phyloP scores from a whole-genome alignment of 2,888 invertebrate species.

The Chydorus sphaericus region DNA sequence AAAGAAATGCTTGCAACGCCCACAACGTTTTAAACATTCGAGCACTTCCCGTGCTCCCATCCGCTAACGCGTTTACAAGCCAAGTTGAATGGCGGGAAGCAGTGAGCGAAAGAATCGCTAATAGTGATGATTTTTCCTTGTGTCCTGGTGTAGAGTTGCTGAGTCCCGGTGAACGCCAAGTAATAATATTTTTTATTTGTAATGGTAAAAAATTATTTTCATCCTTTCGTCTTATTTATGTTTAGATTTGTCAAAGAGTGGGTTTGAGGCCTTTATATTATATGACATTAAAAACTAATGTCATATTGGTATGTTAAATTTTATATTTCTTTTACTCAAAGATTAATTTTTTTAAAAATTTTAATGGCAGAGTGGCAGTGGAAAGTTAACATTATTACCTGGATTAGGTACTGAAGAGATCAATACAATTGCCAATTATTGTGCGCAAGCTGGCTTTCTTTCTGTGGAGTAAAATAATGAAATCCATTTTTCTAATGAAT shows the following conservation, averaged over 20 bases:
- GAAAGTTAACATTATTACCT: background rate
- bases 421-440: background rate
- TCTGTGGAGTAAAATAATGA: background rate
- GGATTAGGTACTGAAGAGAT: background rate
- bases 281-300: constrained; percentile 71
- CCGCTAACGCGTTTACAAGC: background rate
- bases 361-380: background rate
- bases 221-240: constrained; percentile 11
- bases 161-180: constrained; percentile 12
- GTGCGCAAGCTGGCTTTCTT: background rate
- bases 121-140: constrained; percentile 5
- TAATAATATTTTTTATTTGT: constrained; percentile 1
- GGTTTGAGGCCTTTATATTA: constrained; percentile 75
- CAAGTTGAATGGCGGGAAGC: background rate
- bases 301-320: constrained; percentile 47
- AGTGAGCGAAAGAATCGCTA: background rate
- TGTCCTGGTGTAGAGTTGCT: constrained; percentile 13
- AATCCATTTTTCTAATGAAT: too few relatives aligned
- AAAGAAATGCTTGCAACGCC: constrained; percentile 51
- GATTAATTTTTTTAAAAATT: background rate
- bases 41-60: constrained; percentile 1
- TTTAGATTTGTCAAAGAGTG: constrained; percentile 56
- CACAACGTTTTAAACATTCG: constrained; percentile 21
- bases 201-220: background rate
- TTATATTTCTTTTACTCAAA: background rate